Conservation (phyloP, 2,113 vertebrate species). For the Spea multiplicata region DNA sequence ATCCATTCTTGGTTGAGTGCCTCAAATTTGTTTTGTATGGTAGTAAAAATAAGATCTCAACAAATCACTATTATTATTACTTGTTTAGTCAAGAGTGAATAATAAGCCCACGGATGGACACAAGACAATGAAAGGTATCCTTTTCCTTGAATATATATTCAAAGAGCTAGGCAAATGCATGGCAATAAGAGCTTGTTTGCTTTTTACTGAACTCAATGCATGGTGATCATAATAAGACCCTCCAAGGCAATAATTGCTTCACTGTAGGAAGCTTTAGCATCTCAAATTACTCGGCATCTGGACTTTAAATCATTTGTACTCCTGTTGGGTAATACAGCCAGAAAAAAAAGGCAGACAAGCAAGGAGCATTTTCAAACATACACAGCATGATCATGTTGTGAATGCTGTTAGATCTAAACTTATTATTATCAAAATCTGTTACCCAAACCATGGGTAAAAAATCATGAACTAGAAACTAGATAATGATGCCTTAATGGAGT, state of each 20-base stretch:
- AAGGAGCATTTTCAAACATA: slow-evolving; percentile 62
- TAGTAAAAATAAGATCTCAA: no score
- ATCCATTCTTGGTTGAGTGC: no score
- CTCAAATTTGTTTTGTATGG: no score
- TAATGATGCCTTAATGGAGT: slow-evolving; percentile 49
- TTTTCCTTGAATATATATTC: slow-evolving; percentile 12
- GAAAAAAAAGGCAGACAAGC: slow-evolving; percentile 58
- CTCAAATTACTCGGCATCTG: slow-evolving; percentile 67
- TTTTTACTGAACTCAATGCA: slow-evolving; percentile 62
- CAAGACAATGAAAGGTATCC: neutral
- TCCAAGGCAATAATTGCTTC: slow-evolving; percentile 68
- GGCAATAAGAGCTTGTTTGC: slow-evolving; percentile 58
- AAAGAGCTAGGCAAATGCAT: slow-evolving; percentile 52
- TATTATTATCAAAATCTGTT: slow-evolving; percentile 56
- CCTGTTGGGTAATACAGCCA: slow-evolving; percentile 55
- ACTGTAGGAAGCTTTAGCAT: slow-evolving; percentile 61
- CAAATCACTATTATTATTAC: no score
- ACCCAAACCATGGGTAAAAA: slow-evolving; percentile 53
- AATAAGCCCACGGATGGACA: no score
- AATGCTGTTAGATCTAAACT: slow-evolving; percentile 59
- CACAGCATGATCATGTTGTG: slow-evolving; percentile 55
- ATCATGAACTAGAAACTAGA: slow-evolving; percentile 51
- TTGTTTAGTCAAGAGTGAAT: no score
- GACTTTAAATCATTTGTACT: slow-evolving; percentile 63
- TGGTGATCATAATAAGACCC: slow-evolving; percentile 63